phyloP scores from a whole-genome alignment of 35 echinoderm and acorn worm species.

The Eucidaris tribuloides region DNA sequence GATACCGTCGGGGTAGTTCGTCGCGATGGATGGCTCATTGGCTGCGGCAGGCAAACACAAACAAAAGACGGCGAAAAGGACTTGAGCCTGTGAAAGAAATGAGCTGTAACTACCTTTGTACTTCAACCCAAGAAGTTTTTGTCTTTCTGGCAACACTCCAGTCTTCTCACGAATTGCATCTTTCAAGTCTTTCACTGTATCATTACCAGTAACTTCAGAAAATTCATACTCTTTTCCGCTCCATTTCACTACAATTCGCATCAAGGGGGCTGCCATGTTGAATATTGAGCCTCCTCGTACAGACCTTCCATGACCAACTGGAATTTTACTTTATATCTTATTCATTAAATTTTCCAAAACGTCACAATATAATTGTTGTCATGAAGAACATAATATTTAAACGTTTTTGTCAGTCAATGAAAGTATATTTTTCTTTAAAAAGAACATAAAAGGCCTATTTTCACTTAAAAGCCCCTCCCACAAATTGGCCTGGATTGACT shows the following conservation, averaged over 20 bases:
- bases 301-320: no score
- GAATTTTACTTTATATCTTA: not conserved
- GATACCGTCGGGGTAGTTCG: no score
- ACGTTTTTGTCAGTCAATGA: not conserved
- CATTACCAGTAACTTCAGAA: constrained; percentile 36
- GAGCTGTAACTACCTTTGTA: constrained; percentile 64
- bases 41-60: no score
- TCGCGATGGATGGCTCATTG: no score
- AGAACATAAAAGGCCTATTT: not conserved
- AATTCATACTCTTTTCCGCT: constrained; percentile 89
- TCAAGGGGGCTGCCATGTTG: constrained; percentile 91
- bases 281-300: no score
- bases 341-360: not conserved
- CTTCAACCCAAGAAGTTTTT: constrained; percentile 93
- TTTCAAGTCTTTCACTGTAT: constrained; percentile 91
- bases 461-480: not conserved
- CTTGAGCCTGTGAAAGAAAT: no score
- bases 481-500: not conserved
- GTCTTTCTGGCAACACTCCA: constrained; percentile 79
- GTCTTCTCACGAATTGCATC: constrained; percentile 76
- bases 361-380: no score
- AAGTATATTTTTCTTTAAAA: no score
- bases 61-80: no score
- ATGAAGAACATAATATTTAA: no score
- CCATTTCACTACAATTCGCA: constrained; percentile 83